Evolutionary conservation across 1,140 invertebrate species (phyloP).

Genomic region (Venturia canescens): DNA sequence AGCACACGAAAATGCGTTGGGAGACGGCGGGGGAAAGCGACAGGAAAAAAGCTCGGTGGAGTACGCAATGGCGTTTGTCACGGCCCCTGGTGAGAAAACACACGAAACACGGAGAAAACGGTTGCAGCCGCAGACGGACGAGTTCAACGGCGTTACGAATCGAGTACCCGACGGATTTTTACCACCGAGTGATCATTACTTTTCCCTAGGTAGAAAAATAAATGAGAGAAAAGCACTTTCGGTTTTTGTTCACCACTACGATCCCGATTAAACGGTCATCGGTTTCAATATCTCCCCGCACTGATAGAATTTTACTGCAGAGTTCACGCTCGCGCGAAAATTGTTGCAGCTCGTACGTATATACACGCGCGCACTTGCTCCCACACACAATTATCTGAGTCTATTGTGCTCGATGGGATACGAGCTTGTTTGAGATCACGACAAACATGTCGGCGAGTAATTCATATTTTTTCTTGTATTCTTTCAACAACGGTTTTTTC

Average conservation of each 20-base stretch:
- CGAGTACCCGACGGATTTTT: constrained; percentile 33
- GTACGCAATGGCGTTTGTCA: constrained; percentile 18
- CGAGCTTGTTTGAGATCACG: too few species aligned
- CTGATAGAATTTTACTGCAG: too few species aligned
- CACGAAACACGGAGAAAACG: not conserved
- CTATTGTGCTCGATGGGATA: too few species aligned
- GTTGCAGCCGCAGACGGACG: not conserved
- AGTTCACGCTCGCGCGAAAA: too few species aligned
- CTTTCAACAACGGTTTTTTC: not conserved
- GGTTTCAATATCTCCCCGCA: too few species aligned
- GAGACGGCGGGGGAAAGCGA: not conserved
- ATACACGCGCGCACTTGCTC: too few species aligned
- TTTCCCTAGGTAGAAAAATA: not conserved
- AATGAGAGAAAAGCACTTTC: not conserved
- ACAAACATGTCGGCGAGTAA: too few species aligned
- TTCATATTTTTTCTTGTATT: not conserved
- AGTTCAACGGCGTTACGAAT: constrained; percentile 31
- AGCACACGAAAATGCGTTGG: not conserved
- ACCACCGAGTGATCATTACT: not conserved
- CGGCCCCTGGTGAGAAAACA: constrained; percentile 13
- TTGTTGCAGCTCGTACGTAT: too few species aligned
- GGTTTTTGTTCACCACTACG: constrained; percentile 57
- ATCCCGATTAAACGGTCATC: not conserved
- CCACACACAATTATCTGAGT: too few species aligned
- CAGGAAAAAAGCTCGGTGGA: not conserved